phyloP scores from a whole-genome alignment of 2,797 vertebrate genomes.

The Peromyscus melanophrys region DNA sequence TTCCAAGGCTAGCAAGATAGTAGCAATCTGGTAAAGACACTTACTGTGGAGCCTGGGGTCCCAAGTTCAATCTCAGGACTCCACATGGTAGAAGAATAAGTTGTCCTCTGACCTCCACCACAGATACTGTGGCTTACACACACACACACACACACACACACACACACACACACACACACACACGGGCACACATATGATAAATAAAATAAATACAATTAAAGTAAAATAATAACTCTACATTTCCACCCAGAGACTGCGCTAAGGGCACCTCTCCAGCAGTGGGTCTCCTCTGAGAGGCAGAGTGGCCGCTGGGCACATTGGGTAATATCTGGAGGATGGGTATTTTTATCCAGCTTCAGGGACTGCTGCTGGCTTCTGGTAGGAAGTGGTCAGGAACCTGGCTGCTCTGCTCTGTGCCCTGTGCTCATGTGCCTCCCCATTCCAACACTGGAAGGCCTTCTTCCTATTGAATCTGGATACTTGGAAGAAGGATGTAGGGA shows the following conservation, averaged over 20 bases:
- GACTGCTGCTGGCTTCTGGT: background rate
- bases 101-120: background rate
- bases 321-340: background rate
- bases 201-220: background rate
- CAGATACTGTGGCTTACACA: background rate
- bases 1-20: no score
- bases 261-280: background rate
- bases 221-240: background rate
- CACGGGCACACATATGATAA: background rate
- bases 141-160: background rate
- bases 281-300: fast-evolving
- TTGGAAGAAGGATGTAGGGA: background rate
- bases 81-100: background rate
- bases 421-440: background rate
- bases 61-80: background rate
- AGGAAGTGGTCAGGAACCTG: background rate
- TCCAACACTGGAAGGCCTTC: background rate
- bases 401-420: background rate
- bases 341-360: background rate
- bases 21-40: background rate
- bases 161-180: background rate
- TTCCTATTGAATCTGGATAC: background rate
- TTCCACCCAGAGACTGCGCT: fast-evolving
- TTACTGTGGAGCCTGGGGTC: background rate
- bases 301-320: no score